phyloP scores from a whole-genome alignment of 2,888 invertebrate genomes.

The Congeria kusceri region DNA sequence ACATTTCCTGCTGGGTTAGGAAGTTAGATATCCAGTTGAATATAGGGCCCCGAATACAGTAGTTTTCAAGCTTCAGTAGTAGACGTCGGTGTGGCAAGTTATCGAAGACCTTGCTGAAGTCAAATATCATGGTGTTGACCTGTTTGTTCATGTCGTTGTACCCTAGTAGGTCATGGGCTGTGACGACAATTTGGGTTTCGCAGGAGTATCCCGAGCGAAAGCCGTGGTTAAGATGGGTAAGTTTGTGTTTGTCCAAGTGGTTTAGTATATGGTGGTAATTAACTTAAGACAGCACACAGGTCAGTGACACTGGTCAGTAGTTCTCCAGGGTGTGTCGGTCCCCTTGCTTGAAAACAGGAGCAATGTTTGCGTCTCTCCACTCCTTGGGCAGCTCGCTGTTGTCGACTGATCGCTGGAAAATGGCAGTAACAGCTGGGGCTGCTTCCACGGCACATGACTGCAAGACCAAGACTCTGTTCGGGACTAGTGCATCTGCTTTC shows the following conservation, averaged over 20 bases:
- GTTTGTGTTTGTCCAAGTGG: constrained; percentile 5
- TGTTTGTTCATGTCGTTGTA: constrained; percentile 10
- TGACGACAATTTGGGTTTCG: too few relatives aligned
- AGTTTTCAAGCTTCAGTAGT: constrained; percentile 12
- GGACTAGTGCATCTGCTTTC: constrained; percentile 51
- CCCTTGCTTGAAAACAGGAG: too few relatives aligned
- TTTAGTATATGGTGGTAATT: constrained; percentile 9
- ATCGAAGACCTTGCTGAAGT: constrained; percentile 12
- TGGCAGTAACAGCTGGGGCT: too few relatives aligned
- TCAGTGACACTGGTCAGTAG: too few relatives aligned
- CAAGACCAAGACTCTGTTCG: constrained; percentile 43
- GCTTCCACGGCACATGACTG: constrained; percentile 42
- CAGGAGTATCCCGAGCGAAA: too few relatives aligned
- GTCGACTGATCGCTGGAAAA: too few relatives aligned
- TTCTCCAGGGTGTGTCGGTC: too few relatives aligned
- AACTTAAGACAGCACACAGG: constrained; percentile 16
- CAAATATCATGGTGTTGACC: constrained; percentile 12
- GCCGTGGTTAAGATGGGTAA: too few relatives aligned
- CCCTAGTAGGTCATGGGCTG: neutral
- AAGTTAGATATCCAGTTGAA: constrained; percentile 3
- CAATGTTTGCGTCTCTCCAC: too few relatives aligned
- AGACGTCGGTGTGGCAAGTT: constrained; percentile 11
- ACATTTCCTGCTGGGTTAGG: constrained; percentile 8
- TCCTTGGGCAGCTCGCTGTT: too few relatives aligned
- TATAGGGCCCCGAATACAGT: neutral